Base-by-base conservation (phyloP, 2,797 vertebrate species). In the Spinus olivaceus region DNA sequence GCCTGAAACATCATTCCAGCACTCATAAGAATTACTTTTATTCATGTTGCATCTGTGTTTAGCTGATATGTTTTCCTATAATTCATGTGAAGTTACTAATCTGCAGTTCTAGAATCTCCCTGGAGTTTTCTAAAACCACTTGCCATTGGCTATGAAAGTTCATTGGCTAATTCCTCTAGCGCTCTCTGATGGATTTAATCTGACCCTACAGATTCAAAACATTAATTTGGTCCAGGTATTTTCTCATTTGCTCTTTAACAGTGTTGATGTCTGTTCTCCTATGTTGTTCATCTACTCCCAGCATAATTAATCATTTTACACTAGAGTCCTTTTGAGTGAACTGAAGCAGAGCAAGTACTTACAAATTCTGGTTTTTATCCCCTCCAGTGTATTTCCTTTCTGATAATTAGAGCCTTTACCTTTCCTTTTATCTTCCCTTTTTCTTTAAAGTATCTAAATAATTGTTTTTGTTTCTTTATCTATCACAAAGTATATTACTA, bases 241-340 rank as follows among this genome's bases (percentile, higher is more conserved):
- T 95, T 92, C 76, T 89, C 74, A 80, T 90, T 92, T 94, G 42
- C 74, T 95, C 35, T 89, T 86, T 81, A 94, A 72, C 39, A 59
- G 49, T 92, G 71, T 86, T 93, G 87, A 67, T 86, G 57, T 77
- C 74, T 92, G 25, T 90, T 77, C 93, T 93, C 83, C 83, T 91
- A 87, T 69, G 65, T 78, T 95, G 28, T 88, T 96, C 76, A 59
- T 91, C 82, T 92, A 86, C 64, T 97, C 90, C 83, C 90, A 94
- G n/a, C 41, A 80, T 95, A 96, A 94, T 96, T 97, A 96, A 95
- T 95, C 86, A 87, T 88, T 93, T 94, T 87, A 94, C 88, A 80
- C 88, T 73, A 64, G 81, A 95, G 88, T 80, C 65, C 51, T 89
- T 95, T 93, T 85, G 88, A 93, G 49, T 92, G 81, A 96, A 90